Base-by-base conservation (phyloP, 2,797 vertebrate species). In the Darevskia mixta region DNA sequence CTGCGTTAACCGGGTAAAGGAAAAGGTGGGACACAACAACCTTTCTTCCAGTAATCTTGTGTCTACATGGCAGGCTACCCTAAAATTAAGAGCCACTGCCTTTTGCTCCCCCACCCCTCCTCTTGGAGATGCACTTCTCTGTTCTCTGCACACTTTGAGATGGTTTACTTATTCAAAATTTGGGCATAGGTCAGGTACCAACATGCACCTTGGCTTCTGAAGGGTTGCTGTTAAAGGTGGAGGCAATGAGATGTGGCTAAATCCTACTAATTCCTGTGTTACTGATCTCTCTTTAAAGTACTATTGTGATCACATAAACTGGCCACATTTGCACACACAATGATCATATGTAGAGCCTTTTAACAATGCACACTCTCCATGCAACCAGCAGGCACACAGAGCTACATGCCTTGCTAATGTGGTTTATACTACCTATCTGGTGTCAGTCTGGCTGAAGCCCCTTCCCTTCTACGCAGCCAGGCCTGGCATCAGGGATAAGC, bases 141-240 rank as follows among this genome's bases (percentile, higher is more conserved):
- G 27, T 78, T 78, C 64, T 41, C 45, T 83, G 0, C 0, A 35
- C 6, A 38, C 3, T 20, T 49, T 77, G 29, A 17, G 6, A 6
- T 81, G 90, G 25, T 41, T n/a, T 66, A 67, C 35, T 79, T 45
- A 13, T 86, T 73, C 25, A 79, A 77, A 78, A 27, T 29, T 25
- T 71, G 77, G n/a, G 18, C 38, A 45, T 85, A 75, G 25, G n/a
- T 13, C 55, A 58, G 32, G n/a, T 41, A 38, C 41, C 82, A 35
- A 73, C 18, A 82, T 76, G 17, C 20, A 29, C 4, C 43, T 69
- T 13, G 3, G 38, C 45, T n/a, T 77, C 41, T 49, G 25, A 61
- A 32, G 18, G 10, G 43, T 25, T 73, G 15, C 15, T 78, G 58
- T 49, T 77, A 38, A 32, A 49, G 38, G 43, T 7, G 83, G 55